A percentile compares a stretch with the other conserved stretches of the same genome.
Evolutionary conservation across 2,888 invertebrate genomes (phyloP).

Genomic region (Tipula confusa): DNA sequence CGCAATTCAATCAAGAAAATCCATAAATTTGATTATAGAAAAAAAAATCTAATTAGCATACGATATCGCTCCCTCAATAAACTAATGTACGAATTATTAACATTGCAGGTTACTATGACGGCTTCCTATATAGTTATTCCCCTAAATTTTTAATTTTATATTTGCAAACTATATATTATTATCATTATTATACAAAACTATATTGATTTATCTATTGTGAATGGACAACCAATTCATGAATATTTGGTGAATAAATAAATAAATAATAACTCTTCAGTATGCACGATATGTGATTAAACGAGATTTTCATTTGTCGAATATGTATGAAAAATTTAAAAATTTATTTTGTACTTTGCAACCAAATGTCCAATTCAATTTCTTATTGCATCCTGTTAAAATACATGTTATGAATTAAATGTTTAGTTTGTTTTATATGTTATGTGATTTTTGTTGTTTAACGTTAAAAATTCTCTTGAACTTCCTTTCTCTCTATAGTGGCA

Average conservation of each 20-base stretch:
- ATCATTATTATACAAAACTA: neutral
- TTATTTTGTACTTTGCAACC: neutral
- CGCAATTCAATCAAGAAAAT: neutral
- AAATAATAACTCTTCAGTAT: neutral
- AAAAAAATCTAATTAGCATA: neutral
- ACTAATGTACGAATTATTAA: neutral
- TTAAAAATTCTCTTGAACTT: neutral
- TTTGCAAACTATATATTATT: neutral
- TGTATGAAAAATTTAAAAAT: neutral
- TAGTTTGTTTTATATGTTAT: neutral
- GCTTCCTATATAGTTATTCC: neutral
- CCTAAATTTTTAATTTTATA: neutral
- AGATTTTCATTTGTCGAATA: neutral
- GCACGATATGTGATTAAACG: neutral
- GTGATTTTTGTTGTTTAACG: neutral
- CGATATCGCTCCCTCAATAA: neutral
- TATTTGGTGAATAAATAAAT: neutral
- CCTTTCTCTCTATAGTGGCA: neutral
- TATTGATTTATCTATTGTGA: neutral
- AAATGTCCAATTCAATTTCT: neutral
- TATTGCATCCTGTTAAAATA: constrained; percentile 20
- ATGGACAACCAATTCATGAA: neutral
- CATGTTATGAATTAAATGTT: constrained; percentile 20
- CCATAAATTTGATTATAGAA: neutral
- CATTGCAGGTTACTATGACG: neutral